Evolutionary conservation across 2,113 vertebrate genomes (phyloP).

Genomic region (Machaerirhynchus nigripectus): DNA sequence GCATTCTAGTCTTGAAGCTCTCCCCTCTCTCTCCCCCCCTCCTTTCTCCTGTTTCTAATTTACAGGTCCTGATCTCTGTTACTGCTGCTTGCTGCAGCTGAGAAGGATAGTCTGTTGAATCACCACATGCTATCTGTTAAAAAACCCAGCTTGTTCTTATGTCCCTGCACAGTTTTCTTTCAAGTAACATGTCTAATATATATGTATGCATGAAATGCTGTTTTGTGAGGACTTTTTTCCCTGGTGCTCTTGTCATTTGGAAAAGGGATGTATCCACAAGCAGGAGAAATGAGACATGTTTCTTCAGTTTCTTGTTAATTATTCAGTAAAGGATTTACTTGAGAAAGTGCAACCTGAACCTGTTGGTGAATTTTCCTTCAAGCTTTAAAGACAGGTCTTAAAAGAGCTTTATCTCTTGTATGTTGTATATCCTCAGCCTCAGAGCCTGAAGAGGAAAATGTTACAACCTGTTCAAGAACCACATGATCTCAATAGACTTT

Average conservation of each 20-base stretch:
- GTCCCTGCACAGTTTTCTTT: background rate
- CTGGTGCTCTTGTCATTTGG: background rate
- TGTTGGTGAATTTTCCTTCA: background rate
- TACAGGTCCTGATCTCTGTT: background rate
- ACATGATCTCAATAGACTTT: background rate
- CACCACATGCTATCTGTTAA: background rate
- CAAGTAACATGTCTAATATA: background rate
- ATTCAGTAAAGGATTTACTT: background rate
- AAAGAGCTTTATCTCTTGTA: background rate
- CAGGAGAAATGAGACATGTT: background rate
- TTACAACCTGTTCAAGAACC: background rate
- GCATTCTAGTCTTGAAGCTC: background rate
- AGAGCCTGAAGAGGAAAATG: background rate
- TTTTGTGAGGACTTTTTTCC: background rate
- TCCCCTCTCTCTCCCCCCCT: accelerated
- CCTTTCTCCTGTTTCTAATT: background rate
- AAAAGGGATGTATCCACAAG: background rate
- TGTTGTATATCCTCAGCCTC: background rate
- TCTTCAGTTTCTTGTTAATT: constrained; percentile 12
- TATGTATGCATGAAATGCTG: background rate
- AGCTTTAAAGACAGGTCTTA: background rate
- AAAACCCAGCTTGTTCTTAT: background rate
- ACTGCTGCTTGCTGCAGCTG: background rate
- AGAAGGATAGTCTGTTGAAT: background rate
- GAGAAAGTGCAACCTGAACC: background rate